Percentiles rank a stretch among this genome's conserved stretches.
Evolutionary conservation across 1,140 invertebrate genomes (phyloP).

Genomic region (Bombus breviceps): DNA sequence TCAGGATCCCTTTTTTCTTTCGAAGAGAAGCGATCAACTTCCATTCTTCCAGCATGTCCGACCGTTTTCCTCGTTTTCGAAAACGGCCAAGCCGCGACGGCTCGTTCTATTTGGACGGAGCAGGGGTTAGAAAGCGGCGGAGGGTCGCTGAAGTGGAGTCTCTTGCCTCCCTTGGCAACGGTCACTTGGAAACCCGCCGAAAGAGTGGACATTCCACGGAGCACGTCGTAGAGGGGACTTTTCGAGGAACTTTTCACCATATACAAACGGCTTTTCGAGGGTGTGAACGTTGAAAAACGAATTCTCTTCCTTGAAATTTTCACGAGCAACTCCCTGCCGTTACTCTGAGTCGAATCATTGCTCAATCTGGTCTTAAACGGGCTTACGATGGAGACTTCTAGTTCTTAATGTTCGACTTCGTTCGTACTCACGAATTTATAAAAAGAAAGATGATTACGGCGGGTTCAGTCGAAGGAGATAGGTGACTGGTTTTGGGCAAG

Average conservation of each 20-base stretch:
- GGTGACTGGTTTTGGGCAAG: not conserved
- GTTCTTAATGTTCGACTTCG: too few species aligned
- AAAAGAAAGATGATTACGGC: not conserved
- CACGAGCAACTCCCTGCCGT: not conserved
- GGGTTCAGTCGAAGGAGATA: not conserved
- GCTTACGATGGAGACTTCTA: not conserved
- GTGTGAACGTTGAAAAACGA: not conserved
- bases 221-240: not conserved
- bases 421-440: not conserved
- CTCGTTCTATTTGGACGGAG: conserved; percentile 17
- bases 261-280: not conserved
- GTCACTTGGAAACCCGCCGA: conserved; percentile 58
- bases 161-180: conserved; percentile 52
- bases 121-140: conserved; percentile 30
- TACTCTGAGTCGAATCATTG: too few species aligned
- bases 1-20: not conserved
- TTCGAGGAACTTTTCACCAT: not conserved
- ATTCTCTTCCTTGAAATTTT: conserved; percentile 40
- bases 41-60: conserved; percentile 27
- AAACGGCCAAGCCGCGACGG: conserved; percentile 9
- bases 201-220: conserved; percentile 42
- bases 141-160: conserved; percentile 48
- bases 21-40: conserved; percentile 19
- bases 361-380: not conserved
- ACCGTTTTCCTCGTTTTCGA: conserved; percentile 42